Base-by-base conservation (phyloP, 2,888 invertebrate genomes). In the Caenorhabditis wallacei region DNA sequence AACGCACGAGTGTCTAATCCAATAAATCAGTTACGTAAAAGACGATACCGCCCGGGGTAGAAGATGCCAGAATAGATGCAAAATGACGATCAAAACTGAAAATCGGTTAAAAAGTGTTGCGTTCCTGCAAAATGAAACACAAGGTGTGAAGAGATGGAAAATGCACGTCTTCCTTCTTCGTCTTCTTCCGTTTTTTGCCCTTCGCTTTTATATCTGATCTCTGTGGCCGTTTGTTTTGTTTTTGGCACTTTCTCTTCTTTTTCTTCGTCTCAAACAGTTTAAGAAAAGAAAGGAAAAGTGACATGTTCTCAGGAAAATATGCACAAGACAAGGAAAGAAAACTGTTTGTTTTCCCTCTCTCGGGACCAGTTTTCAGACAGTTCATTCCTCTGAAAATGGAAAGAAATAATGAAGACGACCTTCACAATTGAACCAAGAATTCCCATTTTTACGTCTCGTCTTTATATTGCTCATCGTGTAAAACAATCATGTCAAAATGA, bases 21-120 rank as follows among this genome's bases (percentile, higher is more conserved):
- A 64, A 75, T 75, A 75, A 75, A 75, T 75, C 75, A 75, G 75
- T 75, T 75, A 66, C 66, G 66, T 46, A 74, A 74, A 56, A 43
- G 35, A 43, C 48, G 40, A 51, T 61, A 59, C 61, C 71, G 71
- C 71, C 71, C 64, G 30, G 30, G 3, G 30, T 30, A 30, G 30
- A 8, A 30, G 30, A 8, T 10, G 35, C 35, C 40, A 30, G 48
- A 51, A 40, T 53, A 53, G 30, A 53, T 57, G 71, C 57, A 71
- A 71, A 48, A 51, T 35, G 59, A 20, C 75, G 63, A 57, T 51
- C 48, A 56, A 66, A 75, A 75, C 75, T 75, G 75, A 75, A 75
- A 75, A 75, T 75, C 75, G 75, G 66, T 13, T 75, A 75, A 59
- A 66, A 54, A 57, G 56, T 48, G 72, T 53, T 54, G 35, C 53